A percentile compares a stretch with the other conserved stretches of the same genome.
These are phyloP conservation scores for Drosophila mayri DNA, from an alignment of 1,140 invertebrate species.

Conservation along the genomic window DNA sequence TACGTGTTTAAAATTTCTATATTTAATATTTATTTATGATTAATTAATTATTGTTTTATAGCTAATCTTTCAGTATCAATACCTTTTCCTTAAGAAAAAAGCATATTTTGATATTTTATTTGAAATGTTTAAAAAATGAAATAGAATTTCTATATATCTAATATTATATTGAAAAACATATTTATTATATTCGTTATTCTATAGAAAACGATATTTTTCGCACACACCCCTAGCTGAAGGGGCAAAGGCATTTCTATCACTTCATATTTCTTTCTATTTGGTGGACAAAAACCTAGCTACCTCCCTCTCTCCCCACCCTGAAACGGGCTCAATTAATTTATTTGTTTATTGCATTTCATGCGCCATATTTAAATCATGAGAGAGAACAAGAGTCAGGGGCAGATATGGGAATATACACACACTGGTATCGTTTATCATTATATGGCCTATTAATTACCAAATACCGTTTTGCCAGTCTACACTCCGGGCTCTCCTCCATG, in stretches of 20 bases:
- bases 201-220: neutral
- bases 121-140: too few relatives aligned
- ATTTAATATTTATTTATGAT: too few relatives aligned
- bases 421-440: conserved; percentile 71
- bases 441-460: conserved; percentile 83
- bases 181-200: too few relatives aligned
- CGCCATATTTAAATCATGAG: conserved; percentile 74
- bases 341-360: conserved; percentile 78
- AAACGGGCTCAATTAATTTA: conserved; percentile 71
- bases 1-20: too few relatives aligned
- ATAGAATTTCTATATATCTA: too few relatives aligned
- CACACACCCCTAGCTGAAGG: neutral
- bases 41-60: too few relatives aligned
- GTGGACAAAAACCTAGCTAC: conserved; percentile 12
- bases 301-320: too few relatives aligned
- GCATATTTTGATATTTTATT: too few relatives aligned
- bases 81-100: too few relatives aligned
- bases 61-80: too few relatives aligned
- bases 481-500: conserved; percentile 11
- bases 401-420: conserved; percentile 20
- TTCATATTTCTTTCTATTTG: conserved; percentile 71
- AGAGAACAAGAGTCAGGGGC: conserved; percentile 18
- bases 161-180: too few relatives aligned
- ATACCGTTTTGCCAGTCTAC: conserved; percentile 69
- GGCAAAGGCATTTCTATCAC: conserved; percentile 55